Evolutionary conservation across 2,888 invertebrate species (phyloP).

Genomic region (Microchrysa polita): DNA sequence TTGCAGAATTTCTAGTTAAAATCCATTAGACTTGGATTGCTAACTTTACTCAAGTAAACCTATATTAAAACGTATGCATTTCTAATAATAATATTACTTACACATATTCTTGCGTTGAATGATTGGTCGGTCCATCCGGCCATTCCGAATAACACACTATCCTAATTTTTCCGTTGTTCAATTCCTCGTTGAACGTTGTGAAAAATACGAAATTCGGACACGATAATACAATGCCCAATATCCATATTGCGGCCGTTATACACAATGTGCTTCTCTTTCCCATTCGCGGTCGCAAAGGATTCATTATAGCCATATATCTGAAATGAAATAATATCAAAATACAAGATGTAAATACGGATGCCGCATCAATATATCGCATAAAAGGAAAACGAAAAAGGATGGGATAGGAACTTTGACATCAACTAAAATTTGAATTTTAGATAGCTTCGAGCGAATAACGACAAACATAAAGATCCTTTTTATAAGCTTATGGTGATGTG

Average conservation of each 20-base stretch:
- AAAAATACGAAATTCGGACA: constrained; percentile 87
- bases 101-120: constrained; percentile 78
- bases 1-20: no score
- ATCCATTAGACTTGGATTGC: no score
- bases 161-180: constrained; percentile 69
- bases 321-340: constrained; percentile 53
- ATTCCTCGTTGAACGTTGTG: constrained; percentile 72
- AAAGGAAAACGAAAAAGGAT: no score
- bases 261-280: constrained; percentile 84
- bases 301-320: constrained; percentile 96
- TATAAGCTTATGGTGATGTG: no score
- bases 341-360: neutral
- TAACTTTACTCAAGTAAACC: no score
- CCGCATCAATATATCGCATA: neutral
- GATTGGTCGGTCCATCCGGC: constrained; percentile 82
- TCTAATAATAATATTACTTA: constrained; percentile 73
- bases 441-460: no score
- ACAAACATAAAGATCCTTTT: no score
- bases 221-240: constrained; percentile 78
- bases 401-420: neutral
- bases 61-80: no score
- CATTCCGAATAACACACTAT: constrained; percentile 86
- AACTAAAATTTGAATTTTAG: no score
- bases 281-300: constrained; percentile 88
- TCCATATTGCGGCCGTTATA: constrained; percentile 87